Base-by-base conservation (phyloP, 2,113 vertebrate genomes). In the Mugil cephalus region DNA sequence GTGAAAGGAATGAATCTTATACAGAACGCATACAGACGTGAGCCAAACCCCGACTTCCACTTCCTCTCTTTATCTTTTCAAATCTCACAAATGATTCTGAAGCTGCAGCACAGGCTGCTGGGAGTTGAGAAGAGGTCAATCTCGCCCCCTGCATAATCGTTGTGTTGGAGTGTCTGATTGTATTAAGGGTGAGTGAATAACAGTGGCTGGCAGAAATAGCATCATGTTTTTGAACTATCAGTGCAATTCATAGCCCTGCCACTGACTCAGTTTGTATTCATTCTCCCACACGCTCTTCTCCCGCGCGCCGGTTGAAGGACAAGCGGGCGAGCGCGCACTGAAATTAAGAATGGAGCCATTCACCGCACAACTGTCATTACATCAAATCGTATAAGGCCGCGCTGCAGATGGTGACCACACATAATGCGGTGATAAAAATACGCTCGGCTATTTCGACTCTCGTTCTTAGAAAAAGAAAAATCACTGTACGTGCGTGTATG, bases 111-210 rank as follows among this genome's bases (percentile, higher is more conserved):
- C 59, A 80, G 74, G 80, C 77, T 89, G 63, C 70, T 47, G 72
- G 36, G 83, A 85, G 87, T 89, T 86, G 82, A 77, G 82, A 51
- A 48, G 85, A 84, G 87, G 89, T 89, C 89, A 89, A 62, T 79
- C 87, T 79, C 71, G 21, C 85, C 88, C 79, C 68, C 76, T 67
- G 74, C 77, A 86, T 90, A 84, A 84, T 88, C 30, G 71, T 74
- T 85, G 82, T 83, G 90, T 78, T 89, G 84, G 80, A 90, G 89
- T 88, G 86, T 91, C 89, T 88, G 85, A 85, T 90, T 89, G 79
- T 87, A 87, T 91, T 91, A 90, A 61, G 65, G 82, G 36, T 83
- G 87, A 91, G 85, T 88, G 90, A 90, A 87, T 89, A 91, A 91
- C 82, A 84, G 82, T 62, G 53, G 75, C 87, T 77, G 86, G 85